Base-by-base conservation (phyloP, 2,113 vertebrate genomes). In the Tinamus guttatus region DNA sequence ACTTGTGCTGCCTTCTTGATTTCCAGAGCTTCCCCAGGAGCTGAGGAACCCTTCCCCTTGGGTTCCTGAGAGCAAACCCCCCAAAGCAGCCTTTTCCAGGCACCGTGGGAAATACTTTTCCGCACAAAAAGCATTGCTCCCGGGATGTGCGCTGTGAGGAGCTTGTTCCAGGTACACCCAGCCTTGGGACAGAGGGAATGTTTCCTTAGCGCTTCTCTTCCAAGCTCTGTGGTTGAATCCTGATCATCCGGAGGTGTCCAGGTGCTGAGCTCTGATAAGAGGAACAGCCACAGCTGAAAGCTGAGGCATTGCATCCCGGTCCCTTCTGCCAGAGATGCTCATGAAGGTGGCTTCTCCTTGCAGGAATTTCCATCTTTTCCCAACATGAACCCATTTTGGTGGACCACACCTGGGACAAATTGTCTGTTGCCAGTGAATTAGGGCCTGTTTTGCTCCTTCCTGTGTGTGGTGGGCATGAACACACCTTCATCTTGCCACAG, bases 371-470 rank as follows among this genome's bases (percentile, higher is more conserved):
- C 52, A 56, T 30, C 36, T 30, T 52, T 40, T 13, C 51, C 36
- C 3, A 51, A 38, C 4, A 9, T 2, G 4, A 59, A 8, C 1
- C 22, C 51, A 7, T 82, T 75, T 71, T 89, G 63, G 77, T 34
- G 21, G 21, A 69, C 9, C 27, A 15, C 71, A 60, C 94, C 41
- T 14, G 88, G 75, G 62, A 27, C 49, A 74, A 41, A 41, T n/a
- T 0, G 0, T 5, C 74, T 52, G 0, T 20, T 13, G 25, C 51
- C 25, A 9, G 34, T 87, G n/a, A 0, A 2, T 34, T 22, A 2
- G 0, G 0, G 41, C 51, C 80, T 59, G 73, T 82, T 9, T 36
- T 32, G 49, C 30, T 58, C 64, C 40, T 6, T 77, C 41, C 27
- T 16, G 2, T 7, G 58, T 28, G 36, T 4, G 13, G 36, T 3